phyloP scores from a whole-genome alignment of 2,113 vertebrate species.

The Phyllopteryx taeniolatus region DNA sequence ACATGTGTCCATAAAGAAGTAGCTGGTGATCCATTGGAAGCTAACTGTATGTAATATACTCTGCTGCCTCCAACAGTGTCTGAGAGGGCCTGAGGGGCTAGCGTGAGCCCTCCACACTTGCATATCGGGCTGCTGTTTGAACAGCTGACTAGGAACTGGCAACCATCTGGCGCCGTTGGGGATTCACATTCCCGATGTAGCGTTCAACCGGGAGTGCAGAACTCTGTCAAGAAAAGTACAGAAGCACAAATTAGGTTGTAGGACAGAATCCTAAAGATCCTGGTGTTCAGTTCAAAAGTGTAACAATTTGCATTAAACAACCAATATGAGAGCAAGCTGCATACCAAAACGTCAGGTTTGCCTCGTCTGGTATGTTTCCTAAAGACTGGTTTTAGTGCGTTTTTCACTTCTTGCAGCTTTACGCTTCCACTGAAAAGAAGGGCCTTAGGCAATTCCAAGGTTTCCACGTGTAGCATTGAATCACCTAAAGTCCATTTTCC shows the following conservation, averaged over 20 bases:
- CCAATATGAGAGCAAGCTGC: background rate
- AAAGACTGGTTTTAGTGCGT: slow-evolving; percentile 49
- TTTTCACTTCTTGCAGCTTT: slow-evolving; percentile 16
- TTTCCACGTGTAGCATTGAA: slow-evolving; percentile 4
- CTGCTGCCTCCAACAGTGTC: slow-evolving; percentile 17
- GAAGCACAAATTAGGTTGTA: slow-evolving; percentile 37
- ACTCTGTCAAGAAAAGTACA: slow-evolving; percentile 9
- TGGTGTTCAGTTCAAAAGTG: slow-evolving; percentile 1
- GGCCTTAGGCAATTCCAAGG: too few relatives aligned
- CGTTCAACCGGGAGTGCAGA: slow-evolving; percentile 21
- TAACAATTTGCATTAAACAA: slow-evolving; percentile 19
- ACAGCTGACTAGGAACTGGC: slow-evolving; percentile 51
- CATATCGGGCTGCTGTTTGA: slow-evolving; percentile 20
- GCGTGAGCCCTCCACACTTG: slow-evolving; percentile 17
- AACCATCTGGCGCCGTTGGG: slow-evolving; percentile 48
- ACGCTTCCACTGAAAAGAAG: slow-evolving; percentile 9
- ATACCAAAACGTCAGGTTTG: background rate
- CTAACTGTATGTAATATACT: slow-evolving; percentile 5
- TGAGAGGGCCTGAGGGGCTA: slow-evolving; percentile 21
- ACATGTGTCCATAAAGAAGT: background rate
- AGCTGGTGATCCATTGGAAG: slow-evolving; percentile 10
- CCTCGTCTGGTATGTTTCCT: slow-evolving; percentile 24
- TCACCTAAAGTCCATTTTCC: background rate
- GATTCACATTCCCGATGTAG: slow-evolving; percentile 21
- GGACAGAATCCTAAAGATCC: slow-evolving; percentile 17